Percentiles rank a stretch among this genome's conserved stretches.
Conservation (phyloP, 2,113 vertebrate species). For the Hippolais icterina region DNA sequence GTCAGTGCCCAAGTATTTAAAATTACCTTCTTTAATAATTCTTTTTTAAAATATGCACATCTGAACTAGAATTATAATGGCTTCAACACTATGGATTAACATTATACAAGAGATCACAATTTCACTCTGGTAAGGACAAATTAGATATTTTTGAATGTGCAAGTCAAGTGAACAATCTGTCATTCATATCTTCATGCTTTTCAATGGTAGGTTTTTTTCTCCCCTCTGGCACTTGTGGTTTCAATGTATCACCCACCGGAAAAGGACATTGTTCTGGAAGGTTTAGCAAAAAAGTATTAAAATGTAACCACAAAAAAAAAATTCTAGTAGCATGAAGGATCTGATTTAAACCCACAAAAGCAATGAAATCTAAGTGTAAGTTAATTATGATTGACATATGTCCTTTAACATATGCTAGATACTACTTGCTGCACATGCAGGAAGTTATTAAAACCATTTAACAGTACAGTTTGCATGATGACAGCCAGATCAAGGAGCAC, state of each 20-base stretch:
- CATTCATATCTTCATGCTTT: constrained; percentile 29
- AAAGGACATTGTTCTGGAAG: constrained; percentile 60
- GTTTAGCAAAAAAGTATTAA: constrained; percentile 48
- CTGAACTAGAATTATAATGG: constrained; percentile 47
- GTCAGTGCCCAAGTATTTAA: not conserved
- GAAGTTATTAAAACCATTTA: constrained; percentile 37
- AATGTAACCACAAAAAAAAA: constrained; percentile 43
- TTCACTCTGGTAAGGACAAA: constrained; percentile 36
- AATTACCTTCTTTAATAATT: not conserved
- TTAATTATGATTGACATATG: constrained; percentile 22
- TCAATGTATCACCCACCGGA: constrained; percentile 25
- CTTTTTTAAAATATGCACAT: constrained; percentile 13
- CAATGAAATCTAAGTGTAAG: constrained; percentile 15
- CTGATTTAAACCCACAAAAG: constrained; percentile 53
- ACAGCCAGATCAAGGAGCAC: constrained; percentile 48
- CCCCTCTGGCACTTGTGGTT: constrained; percentile 49
- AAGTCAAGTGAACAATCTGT: constrained; percentile 51
- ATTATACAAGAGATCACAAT: constrained; percentile 20
- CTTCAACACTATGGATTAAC: not conserved
- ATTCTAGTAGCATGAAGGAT: constrained; percentile 46
- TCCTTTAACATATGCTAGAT: constrained; percentile 25
- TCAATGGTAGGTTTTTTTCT: constrained; percentile 61
- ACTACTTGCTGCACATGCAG: not conserved
- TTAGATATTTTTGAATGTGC: constrained; percentile 58
- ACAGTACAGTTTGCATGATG: constrained; percentile 42